Evolutionary conservation across 2,888 invertebrate species (phyloP), one percentile per base, ranked within the genome.

Genomic region (Idaea aversata): DNA sequence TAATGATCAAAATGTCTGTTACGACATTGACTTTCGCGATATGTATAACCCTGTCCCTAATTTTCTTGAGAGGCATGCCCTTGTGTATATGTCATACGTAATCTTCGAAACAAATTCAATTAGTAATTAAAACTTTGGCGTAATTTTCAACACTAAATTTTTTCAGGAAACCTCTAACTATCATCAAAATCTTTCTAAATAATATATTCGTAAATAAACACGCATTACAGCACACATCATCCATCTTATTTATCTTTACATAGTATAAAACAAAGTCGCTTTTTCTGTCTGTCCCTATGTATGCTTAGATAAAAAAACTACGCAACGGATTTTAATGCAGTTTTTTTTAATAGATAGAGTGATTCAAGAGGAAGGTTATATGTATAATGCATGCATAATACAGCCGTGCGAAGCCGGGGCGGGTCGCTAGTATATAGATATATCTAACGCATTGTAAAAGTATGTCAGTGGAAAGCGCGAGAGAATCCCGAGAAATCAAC

Each of bases 381-480:
- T n/a, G n/a, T n/a, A n/a, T n/a, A n/a, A n/a, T n/a, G n/a, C n/a
- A n/a, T n/a, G n/a, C n/a, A n/a, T n/a, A n/a, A n/a, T n/a, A n/a
- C n/a, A n/a, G n/a, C n/a, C n/a, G n/a, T n/a, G n/a, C n/a, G n/a
- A n/a, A n/a, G n/a, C n/a, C n/a, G n/a, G n/a, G n/a, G n/a, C n/a
- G n/a, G n/a, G n/a, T n/a, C n/a, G n/a, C n/a, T n/a, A n/a, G n/a
- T 13, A 47, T 13, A 47, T 47, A 47, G 7, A 47, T 47, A 64
- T 65, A 73, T 75, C 75, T 77, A 75, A 77, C 76, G 75, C 77
- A 70, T 71, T 68, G 84, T 76, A 85, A 86, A 91, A 88, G 90
- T 91, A 83, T 92, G 92, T 88, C 90, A 91, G 87, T 91, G 92
- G 91, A 93, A 92, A 93, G 91, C 88, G 90, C 91, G 87, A 88